Percentiles rank a stretch among this genome's conserved stretches.
Evolutionary conservation across 2,113 vertebrate genomes (phyloP).

Genomic region (Rhinoderma darwinii): DNA sequence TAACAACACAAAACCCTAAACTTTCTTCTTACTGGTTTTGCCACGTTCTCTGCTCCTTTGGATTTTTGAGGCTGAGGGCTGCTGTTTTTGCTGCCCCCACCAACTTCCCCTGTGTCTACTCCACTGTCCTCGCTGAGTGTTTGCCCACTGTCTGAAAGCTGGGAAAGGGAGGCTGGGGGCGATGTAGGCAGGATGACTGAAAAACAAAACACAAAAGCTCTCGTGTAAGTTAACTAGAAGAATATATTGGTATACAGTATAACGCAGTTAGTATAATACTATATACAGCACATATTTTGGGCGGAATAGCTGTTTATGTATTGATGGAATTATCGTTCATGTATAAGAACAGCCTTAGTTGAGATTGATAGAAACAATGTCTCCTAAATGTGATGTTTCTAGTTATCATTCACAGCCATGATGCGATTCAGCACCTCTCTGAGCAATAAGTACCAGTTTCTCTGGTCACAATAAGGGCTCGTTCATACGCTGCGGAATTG

Average conservation of each 20-base stretch:
- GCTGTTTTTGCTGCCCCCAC: constrained; percentile 81
- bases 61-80: constrained; percentile 74
- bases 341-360: too few species aligned
- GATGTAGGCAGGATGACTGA: constrained; percentile 55
- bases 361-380: too few species aligned
- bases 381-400: too few species aligned
- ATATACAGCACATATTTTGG: background rate
- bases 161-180: constrained; percentile 86
- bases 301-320: too few species aligned
- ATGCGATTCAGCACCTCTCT: background rate
- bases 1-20: background rate
- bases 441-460: background rate
- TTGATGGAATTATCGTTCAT: too few species aligned
- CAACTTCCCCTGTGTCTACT: constrained; percentile 89
- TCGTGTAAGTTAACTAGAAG: background rate
- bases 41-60: constrained; percentile 71
- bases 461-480: too few species aligned
- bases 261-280: background rate
- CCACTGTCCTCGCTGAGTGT: constrained; percentile 98
- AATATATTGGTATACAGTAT: too few species aligned
- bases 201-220: constrained; percentile 27
- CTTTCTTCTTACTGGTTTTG: constrained; percentile 59
- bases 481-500: too few species aligned
- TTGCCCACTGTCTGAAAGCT: constrained; percentile 95
- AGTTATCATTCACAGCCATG: background rate